A percentile compares a stretch with the other conserved stretches of the same genome.
Evolutionary conservation across 2,113 vertebrate species (phyloP).

Genomic region (Hippolais icterina): DNA sequence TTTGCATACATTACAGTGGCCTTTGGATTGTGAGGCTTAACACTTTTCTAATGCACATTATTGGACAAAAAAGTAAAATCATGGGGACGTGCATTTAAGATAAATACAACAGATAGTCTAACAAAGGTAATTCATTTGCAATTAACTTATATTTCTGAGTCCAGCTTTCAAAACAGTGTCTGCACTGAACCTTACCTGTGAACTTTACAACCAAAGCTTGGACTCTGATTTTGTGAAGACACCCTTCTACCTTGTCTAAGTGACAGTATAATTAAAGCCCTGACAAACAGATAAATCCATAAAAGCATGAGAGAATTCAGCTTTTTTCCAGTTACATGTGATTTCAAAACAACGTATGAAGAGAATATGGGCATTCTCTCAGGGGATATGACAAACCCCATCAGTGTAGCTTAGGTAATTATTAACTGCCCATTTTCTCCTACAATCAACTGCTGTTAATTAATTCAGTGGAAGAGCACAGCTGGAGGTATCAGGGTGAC

Average conservation of each 20-base stretch:
- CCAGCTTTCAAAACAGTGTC: background rate
- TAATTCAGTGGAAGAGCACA: background rate
- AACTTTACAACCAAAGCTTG: background rate
- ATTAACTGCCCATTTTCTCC: background rate
- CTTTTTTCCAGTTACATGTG: background rate
- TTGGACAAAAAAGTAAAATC: background rate
- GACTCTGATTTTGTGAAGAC: background rate
- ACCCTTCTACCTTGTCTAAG: background rate
- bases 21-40: background rate
- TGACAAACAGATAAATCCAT: background rate
- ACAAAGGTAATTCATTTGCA: background rate
- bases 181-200: background rate
- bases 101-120: background rate
- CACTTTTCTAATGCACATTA: background rate
- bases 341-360: background rate
- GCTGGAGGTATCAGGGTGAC: background rate
- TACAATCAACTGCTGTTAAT: background rate
- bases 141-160: background rate
- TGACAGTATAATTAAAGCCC: background rate
- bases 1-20: slow-evolving; percentile 47
- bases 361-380: background rate
- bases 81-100: background rate
- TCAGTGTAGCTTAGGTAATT: background rate
- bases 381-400: background rate
- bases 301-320: background rate